Percentiles rank a stretch among this genome's conserved stretches.
Conservation (phyloP, 2,888 invertebrate genomes). For the Acleris emargana region DNA sequence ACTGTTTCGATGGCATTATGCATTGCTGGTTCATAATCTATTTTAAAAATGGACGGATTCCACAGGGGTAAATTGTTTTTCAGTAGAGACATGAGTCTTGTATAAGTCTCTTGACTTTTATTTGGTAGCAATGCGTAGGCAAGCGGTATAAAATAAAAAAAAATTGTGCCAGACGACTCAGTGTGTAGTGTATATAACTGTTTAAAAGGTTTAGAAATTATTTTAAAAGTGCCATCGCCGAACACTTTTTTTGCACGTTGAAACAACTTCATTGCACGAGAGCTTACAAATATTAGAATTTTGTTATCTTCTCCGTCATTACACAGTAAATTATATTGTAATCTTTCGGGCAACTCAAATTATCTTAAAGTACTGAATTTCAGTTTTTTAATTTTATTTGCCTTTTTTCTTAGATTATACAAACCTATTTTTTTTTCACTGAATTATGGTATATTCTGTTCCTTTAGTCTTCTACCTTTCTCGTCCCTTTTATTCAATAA, state of each 20-base stretch:
- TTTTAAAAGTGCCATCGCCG: conserved; percentile 23
- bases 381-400: conserved; percentile 1
- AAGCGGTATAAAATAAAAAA: no score
- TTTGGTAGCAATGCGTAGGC: conserved; percentile 6
- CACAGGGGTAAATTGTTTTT: conserved; percentile 19
- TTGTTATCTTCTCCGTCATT: conserved; percentile 3
- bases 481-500: conserved; percentile 12
- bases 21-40: conserved; percentile 18
- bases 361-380: conserved; percentile 8
- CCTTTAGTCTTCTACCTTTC: not conserved
- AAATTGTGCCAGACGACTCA: no score
- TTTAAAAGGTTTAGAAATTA: conserved; percentile 14
- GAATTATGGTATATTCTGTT: no score
- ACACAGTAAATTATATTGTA: conserved; percentile 11
- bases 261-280: conserved; percentile 10
- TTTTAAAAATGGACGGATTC: conserved; percentile 17
- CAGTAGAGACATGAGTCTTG: conserved; percentile 12
- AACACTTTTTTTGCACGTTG: conserved; percentile 19
- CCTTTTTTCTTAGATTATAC: no score
- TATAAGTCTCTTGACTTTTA: conserved; percentile 10
- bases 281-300: conserved; percentile 19
- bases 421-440: no score
- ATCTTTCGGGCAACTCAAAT: conserved; percentile 17
- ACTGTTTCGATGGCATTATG: conserved; percentile 8
- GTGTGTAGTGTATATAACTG: not conserved